These are phyloP conservation scores for Microctenopoma steveboyesi DNA, from an alignment of 2,797 vertebrate genomes.

Conservation along the genomic window DNA sequence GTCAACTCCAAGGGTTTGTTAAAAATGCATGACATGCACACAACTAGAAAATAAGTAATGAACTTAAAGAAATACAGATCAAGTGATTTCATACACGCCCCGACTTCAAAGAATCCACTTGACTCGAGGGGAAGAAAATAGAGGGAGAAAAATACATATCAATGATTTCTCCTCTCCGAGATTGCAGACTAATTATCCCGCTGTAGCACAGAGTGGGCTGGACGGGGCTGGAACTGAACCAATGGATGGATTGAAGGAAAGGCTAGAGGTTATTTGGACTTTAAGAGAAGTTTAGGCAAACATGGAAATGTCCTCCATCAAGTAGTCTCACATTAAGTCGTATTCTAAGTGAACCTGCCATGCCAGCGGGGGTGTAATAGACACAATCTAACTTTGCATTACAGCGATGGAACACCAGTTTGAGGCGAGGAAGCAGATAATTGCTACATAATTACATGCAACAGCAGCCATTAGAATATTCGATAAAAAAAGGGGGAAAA, in stretches of 20 bases:
- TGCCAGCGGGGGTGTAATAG: constrained; percentile 55
- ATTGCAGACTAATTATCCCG: constrained; percentile 75
- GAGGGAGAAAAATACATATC: constrained; percentile 76
- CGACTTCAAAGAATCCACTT: constrained; percentile 94
- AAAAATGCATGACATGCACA: constrained; percentile 98
- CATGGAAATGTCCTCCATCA: constrained; percentile 39
- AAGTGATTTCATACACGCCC: constrained; percentile 94
- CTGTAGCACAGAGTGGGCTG: constrained; percentile 34
- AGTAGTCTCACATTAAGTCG: constrained; percentile 11
- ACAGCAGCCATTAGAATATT: constrained; percentile 79
- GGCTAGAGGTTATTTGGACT: constrained; percentile 52
- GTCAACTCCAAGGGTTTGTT: constrained; percentile 97
- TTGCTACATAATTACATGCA: constrained; percentile 82
- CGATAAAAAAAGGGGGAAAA: constrained; percentile 55
- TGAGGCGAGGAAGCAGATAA: constrained; percentile 80
- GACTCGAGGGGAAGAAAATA: constrained; percentile 78
- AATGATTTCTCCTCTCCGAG: constrained; percentile 66
- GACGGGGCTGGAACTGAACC: constrained; percentile 43
- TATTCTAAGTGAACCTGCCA: constrained; percentile 43
- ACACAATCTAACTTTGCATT: constrained; percentile 69
- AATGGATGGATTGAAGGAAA: constrained; percentile 17
- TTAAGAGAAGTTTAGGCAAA: constrained; percentile 46
- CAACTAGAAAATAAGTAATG: constrained; percentile 95
- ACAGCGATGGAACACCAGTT: constrained; percentile 69
- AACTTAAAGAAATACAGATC: constrained; percentile 94